Evolutionary conservation across 2,888 invertebrate genomes (phyloP), one percentile per base, ranked within the genome.

Genomic region (Apamea crenata): DNA sequence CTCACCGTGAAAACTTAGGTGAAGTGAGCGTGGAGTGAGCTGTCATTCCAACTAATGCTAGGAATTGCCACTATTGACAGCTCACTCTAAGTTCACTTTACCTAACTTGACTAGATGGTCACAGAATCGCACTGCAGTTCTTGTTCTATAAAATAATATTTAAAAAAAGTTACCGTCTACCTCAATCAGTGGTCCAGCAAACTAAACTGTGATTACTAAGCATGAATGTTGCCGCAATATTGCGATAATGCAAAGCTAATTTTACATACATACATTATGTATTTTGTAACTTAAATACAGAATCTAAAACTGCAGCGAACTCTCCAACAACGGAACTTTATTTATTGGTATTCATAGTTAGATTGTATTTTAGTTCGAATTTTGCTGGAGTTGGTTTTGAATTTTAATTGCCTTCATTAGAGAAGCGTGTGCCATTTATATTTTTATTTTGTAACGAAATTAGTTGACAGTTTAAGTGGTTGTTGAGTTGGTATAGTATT

Each of bases 271-370:
- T 53, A 29, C 12, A n/a, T 56, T 21, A 76, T 47, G 21, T 69
- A 83, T 56, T 66, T 44, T 66, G 78, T 50, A 73, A 63, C 63
- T 73, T 84, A 69, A 68, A 59, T 72, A 36, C 44, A 59, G 5
- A 29, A 80, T 69, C 63, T 84, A 80, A 82, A 82, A 82, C 44
- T 84, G 80, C 29, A 73, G 59, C 63, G 32, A 72, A 44, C 73
- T 84, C 44, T 61, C 59, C 32, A 84, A 82, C 80, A 84, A 72
- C 7, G 16, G 3, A 84, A 82, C 80, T 82, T 82, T 70, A 84
- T 84, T 69, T 84, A 82, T 84, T 53, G 65, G 50, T 25, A 73
- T 82, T 80, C 73, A 84, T 82, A 82, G 84, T 82, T 73, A 80
- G 50, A 69, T 69, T 80, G 73, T 80, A 59, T 84, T 82, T 80